Percentiles rank a stretch among this genome's conserved stretches.
Evolutionary conservation across 2,113 vertebrate species (phyloP).

Genomic region (Theristicus caerulescens): DNA sequence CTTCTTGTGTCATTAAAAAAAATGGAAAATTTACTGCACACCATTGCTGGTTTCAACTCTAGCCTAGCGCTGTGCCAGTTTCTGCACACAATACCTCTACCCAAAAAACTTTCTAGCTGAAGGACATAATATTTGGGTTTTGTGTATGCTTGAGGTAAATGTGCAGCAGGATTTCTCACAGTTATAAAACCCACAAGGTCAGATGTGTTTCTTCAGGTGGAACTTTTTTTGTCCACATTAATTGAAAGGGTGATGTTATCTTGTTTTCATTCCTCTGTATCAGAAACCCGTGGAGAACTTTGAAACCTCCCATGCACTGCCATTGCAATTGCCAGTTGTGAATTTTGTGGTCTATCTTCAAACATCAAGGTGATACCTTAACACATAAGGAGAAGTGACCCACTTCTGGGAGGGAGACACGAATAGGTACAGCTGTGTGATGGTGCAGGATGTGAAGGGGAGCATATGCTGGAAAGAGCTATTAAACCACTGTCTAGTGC

Average conservation of each 20-base stretch:
- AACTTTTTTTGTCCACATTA: neutral
- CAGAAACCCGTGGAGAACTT: neutral
- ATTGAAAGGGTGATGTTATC: neutral
- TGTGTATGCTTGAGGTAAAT: neutral
- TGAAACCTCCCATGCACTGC: neutral
- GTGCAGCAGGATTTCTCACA: neutral
- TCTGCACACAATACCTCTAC: neutral
- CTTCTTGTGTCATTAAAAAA: neutral
- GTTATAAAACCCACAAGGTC: neutral
- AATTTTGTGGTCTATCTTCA: neutral
- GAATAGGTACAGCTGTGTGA: neutral
- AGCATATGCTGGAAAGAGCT: neutral
- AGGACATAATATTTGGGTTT: neutral
- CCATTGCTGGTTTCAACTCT: neutral
- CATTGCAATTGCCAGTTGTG: neutral
- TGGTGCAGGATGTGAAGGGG: neutral
- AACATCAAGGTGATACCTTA: neutral
- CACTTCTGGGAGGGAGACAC: neutral
- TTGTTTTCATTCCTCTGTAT: neutral
- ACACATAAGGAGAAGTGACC: neutral
- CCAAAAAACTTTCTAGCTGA: neutral
- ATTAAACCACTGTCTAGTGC: neutral
- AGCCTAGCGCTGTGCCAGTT: neutral
- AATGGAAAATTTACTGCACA: neutral
- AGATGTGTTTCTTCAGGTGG: neutral